phyloP scores from a whole-genome alignment of 1,140 invertebrate genomes.

The Macrosteles quadrilineatus region DNA sequence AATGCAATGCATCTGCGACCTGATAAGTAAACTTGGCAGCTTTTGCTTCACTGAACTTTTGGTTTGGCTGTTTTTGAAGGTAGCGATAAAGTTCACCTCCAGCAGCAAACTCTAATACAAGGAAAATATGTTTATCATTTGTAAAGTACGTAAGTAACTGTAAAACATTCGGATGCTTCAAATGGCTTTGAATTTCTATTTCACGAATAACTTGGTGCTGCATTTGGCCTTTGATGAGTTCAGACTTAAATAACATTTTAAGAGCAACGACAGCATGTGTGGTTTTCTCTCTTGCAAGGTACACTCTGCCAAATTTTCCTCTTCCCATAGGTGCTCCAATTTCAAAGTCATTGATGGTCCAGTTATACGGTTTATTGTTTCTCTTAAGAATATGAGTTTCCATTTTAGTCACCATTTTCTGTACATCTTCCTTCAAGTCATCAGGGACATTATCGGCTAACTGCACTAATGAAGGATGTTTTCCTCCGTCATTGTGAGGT shows the following conservation, averaged over 20 bases:
- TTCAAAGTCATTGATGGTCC: slow-evolving; percentile 62
- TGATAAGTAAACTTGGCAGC: slow-evolving; percentile 84
- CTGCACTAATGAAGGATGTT: not conserved
- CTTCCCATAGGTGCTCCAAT: slow-evolving; percentile 79
- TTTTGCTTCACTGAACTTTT: slow-evolving; percentile 53
- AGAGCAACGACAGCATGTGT: slow-evolving; percentile 87
- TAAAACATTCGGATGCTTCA: slow-evolving; percentile 90
- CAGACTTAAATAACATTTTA: slow-evolving; percentile 88
- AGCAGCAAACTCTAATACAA: slow-evolving; percentile 91
- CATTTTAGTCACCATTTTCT: not conserved
- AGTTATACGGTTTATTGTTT: slow-evolving; percentile 54
- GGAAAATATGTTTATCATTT: slow-evolving; percentile 84
- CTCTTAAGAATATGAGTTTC: slow-evolving; percentile 9
- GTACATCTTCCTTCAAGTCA: not conserved
- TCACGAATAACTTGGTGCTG: slow-evolving; percentile 69
- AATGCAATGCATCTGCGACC: slow-evolving; percentile 87
- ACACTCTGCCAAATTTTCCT: slow-evolving; percentile 92
- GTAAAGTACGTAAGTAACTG: slow-evolving; percentile 89
- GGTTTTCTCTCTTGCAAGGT: slow-evolving; percentile 82
- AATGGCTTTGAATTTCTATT: slow-evolving; percentile 94
- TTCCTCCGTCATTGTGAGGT: too few relatives aligned
- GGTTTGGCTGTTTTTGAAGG: slow-evolving; percentile 65
- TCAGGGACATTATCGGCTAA: not conserved
- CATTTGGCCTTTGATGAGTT: slow-evolving; percentile 62
- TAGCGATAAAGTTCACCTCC: slow-evolving; percentile 86